A percentile compares a stretch with the other conserved stretches of the same genome.
These are phyloP conservation scores for Metalampra italica DNA, from an alignment of 2,888 invertebrate species.

Conservation along the genomic window DNA sequence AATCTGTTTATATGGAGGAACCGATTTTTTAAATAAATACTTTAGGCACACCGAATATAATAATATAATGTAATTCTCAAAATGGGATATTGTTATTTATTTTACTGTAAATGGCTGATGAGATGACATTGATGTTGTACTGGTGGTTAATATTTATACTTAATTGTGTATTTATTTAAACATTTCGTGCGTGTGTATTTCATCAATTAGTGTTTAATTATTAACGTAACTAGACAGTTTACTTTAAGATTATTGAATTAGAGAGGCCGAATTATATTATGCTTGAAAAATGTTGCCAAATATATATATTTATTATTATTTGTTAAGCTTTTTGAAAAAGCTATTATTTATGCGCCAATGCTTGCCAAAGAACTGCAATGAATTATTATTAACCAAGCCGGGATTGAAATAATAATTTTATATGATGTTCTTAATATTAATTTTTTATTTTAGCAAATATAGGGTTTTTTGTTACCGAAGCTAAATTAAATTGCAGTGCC, in stretches of 20 bases:
- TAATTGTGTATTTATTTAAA: neutral
- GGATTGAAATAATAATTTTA: neutral
- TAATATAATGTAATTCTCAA: too few relatives aligned
- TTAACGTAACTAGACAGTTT: neutral
- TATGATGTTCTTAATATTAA: too few relatives aligned
- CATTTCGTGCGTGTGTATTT: too few relatives aligned
- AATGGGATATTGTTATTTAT: neutral
- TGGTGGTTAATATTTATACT: neutral
- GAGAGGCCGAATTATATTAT: conserved; percentile 1
- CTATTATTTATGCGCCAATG: too few relatives aligned
- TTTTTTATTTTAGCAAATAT: neutral
- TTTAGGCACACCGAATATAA: conserved; percentile 3
- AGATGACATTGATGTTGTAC: neutral
- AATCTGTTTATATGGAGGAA: too few relatives aligned
- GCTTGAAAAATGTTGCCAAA: conserved; percentile 6
- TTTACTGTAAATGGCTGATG: neutral
- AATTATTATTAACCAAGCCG: too few relatives aligned
- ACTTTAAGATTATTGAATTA: neutral
- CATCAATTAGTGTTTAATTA: conserved; percentile 24
- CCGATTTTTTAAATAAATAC: neutral
- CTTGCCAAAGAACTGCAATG: too few relatives aligned
- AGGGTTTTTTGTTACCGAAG: neutral
- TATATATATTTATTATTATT: neutral
- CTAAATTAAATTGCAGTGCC: conserved; percentile 47
- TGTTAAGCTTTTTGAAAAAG: neutral